Percentiles rank a stretch among this genome's conserved stretches.
phyloP scores from a whole-genome alignment of 2,797 vertebrate species.

The Danio jaintianensis region DNA sequence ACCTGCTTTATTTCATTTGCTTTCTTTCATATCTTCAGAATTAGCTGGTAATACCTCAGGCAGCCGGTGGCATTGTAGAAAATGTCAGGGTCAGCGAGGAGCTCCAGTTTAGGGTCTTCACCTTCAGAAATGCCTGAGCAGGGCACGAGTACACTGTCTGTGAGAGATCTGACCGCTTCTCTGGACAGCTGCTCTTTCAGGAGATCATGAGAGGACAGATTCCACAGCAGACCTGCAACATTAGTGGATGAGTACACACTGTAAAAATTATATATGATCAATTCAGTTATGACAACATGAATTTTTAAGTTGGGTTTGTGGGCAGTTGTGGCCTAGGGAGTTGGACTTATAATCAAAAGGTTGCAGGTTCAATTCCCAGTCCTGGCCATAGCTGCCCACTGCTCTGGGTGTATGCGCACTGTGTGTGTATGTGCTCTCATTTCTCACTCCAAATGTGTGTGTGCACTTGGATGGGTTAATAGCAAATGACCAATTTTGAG shows the following conservation, averaged over 20 bases:
- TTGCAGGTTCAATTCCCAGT: too few species aligned
- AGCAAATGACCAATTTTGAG: too few species aligned
- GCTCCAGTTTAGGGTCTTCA: conserved; percentile 89
- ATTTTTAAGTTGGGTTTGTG: background rate
- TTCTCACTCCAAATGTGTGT: too few species aligned
- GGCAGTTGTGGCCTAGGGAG: too few species aligned
- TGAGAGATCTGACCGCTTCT: conserved; percentile 79
- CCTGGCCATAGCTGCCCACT: too few species aligned
- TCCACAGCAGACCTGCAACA: conserved; percentile 90
- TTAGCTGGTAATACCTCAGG: conserved; percentile 80
- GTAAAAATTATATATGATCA: background rate
- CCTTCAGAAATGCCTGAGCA: conserved; percentile 89
- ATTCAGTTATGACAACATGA: too few species aligned
- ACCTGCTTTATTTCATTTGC: background rate
- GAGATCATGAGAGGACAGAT: conserved; percentile 92
- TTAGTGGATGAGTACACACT: conserved; percentile 5
- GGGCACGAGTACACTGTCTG: conserved; percentile 85
- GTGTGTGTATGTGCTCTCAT: too few species aligned
- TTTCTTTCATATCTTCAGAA: background rate
- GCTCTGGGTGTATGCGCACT: too few species aligned
- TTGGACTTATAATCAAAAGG: too few species aligned
- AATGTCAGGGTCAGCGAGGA: conserved; percentile 83
- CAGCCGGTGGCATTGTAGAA: conserved; percentile 92
- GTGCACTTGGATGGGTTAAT: too few species aligned
- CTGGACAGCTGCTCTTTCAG: conserved; percentile 85